Percentiles rank a stretch among this genome's conserved stretches.
These are phyloP conservation scores for Subacronicta megacephala DNA, from an alignment of 2,888 invertebrate genomes.

Conservation along the genomic window DNA sequence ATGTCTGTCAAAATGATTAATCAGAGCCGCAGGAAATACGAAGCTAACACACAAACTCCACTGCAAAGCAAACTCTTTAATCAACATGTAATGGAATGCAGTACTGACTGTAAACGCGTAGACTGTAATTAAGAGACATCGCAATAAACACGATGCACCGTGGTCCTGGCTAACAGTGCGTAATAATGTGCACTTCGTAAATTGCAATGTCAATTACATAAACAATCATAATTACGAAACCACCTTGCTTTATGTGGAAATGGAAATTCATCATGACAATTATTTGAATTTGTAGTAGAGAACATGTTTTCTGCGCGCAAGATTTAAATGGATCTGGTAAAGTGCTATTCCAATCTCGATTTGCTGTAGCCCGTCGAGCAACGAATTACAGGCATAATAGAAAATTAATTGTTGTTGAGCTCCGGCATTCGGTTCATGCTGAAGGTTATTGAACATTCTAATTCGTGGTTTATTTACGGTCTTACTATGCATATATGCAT, in stretches of 20 bases:
- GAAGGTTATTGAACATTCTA: too few relatives aligned
- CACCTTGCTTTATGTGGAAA: background rate
- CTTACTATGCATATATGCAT: too few relatives aligned
- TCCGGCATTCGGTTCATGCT: too few relatives aligned
- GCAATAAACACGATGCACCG: background rate
- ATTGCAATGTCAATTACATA: conserved; percentile 1
- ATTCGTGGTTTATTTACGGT: too few relatives aligned
- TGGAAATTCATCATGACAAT: background rate
- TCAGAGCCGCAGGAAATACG: too few relatives aligned
- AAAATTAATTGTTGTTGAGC: too few relatives aligned
- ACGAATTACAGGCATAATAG: too few relatives aligned
- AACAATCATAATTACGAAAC: conserved; percentile 1
- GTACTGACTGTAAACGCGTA: background rate
- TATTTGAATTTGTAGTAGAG: background rate
- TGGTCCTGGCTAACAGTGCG: background rate
- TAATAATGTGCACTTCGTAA: conserved; percentile 1
- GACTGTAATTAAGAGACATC: background rate
- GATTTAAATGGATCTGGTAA: background rate
- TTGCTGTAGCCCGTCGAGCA: too few relatives aligned
- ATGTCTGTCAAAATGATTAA: too few relatives aligned
- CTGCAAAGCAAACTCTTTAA: conserved; percentile 1
- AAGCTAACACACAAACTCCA: background rate
- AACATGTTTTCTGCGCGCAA: background rate
- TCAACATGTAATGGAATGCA: conserved; percentile 24
- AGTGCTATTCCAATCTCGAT: too few relatives aligned